These are phyloP conservation scores for Frieseomelitta varia DNA, from an alignment of 1,140 invertebrate genomes.

Conservation along the genomic window DNA sequence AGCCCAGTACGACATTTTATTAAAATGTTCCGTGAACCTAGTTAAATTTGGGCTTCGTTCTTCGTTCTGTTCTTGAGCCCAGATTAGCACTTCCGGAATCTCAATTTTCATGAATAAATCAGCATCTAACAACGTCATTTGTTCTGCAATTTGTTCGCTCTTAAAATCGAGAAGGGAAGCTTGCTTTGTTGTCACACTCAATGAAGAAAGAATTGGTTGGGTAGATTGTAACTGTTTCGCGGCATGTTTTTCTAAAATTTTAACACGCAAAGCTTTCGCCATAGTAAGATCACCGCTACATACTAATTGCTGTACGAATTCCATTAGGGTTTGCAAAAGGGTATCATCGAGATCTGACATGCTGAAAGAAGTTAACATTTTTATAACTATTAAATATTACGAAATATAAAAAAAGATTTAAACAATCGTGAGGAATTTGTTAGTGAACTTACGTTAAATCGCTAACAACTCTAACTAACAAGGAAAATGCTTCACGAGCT, in stretches of 20 bases:
- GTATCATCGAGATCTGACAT: conserved; percentile 91
- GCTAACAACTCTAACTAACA: conserved; percentile 95
- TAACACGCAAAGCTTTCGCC: conserved; percentile 93
- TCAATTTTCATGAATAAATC: conserved; percentile 98
- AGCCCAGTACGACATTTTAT: conserved; percentile 99
- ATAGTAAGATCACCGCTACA: conserved; percentile 92
- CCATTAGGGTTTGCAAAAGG: conserved; percentile 90
- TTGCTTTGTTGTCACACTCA: conserved; percentile 83
- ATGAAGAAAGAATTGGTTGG: conserved; percentile 79
- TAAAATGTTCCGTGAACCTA: conserved; percentile 99
- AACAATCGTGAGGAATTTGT: not conserved
- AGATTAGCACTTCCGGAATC: conserved; percentile 97
- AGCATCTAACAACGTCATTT: conserved; percentile 98
- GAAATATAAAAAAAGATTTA: not conserved
- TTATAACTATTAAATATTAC: not conserved
- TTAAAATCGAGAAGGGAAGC: conserved; percentile 95
- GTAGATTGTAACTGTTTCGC: conserved; percentile 84
- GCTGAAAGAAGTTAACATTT: conserved; percentile 81
- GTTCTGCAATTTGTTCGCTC: conserved; percentile 95
- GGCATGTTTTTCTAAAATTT: conserved; percentile 94
- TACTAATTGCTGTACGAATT: conserved; percentile 96
- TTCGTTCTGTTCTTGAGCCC: conserved; percentile 98
- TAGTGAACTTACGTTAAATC: conserved; percentile 92
- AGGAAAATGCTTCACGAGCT: conserved; percentile 92
- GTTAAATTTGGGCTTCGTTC: conserved; percentile 98